Percentiles rank a stretch among this genome's conserved stretches.
These are phyloP conservation scores for Rhopalosiphum padi DNA, from an alignment of 1,140 invertebrate genomes.

Conservation along the genomic window DNA sequence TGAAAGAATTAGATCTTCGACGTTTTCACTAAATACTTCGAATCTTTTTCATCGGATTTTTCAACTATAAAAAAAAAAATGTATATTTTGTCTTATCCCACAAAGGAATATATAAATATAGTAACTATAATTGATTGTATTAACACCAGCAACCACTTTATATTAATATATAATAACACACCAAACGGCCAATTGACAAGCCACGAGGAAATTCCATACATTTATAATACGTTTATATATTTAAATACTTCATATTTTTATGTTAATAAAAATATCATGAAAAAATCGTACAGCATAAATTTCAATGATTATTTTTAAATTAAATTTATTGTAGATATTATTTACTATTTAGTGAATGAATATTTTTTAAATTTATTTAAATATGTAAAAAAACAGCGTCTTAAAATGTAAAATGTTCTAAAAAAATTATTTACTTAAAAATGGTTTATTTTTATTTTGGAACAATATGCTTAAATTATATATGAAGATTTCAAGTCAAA, in stretches of 20 bases:
- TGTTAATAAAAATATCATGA: background rate
- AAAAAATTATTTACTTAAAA: background rate
- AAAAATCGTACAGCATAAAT: background rate
- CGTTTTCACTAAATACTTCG: no score
- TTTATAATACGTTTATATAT: background rate
- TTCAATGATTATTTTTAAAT: background rate
- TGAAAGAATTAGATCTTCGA: background rate
- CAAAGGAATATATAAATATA: no score
- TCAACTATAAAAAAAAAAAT: no score
- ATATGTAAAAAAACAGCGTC: background rate
- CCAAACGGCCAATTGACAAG: background rate
- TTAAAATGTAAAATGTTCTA: background rate
- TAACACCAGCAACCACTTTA: background rate
- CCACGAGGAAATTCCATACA: background rate
- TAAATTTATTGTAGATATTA: background rate
- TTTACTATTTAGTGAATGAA: background rate
- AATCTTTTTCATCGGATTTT: background rate
- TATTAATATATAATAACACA: background rate
- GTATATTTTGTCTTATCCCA: no score
- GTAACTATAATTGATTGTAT: no score
- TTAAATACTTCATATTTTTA: background rate
- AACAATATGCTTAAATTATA: constrained; percentile 10
- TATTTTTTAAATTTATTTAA: background rate
- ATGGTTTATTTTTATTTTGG: background rate
- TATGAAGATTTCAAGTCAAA: background rate